Conservation (phyloP, 2,888 invertebrate genomes). For the Dynastes grantii region DNA sequence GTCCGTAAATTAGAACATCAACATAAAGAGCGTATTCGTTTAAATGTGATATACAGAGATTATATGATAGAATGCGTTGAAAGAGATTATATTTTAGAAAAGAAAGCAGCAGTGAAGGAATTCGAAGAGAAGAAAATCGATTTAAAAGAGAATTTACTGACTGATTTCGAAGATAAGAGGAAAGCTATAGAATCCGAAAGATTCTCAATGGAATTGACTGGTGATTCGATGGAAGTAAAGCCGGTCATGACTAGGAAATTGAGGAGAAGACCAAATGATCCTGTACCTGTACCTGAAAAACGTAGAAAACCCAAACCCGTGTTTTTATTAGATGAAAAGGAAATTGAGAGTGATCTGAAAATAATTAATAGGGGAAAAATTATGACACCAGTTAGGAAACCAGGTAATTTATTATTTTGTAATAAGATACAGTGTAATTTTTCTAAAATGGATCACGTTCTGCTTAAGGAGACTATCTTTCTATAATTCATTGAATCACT, state of each 20-base stretch:
- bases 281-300: conserved; percentile 90
- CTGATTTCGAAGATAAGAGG: conserved; percentile 94
- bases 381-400: conserved; percentile 73
- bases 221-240: conserved; percentile 92
- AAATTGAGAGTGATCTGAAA: conserved; percentile 89
- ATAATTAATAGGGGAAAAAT: conserved; percentile 79
- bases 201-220: conserved; percentile 90
- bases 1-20: conserved; percentile 87
- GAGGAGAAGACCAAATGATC: conserved; percentile 93
- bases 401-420: conserved; percentile 65
- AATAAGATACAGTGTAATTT: not conserved
- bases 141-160: conserved; percentile 88
- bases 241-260: conserved; percentile 96
- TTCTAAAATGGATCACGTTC: no score
- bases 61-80: conserved; percentile 91
- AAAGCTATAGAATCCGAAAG: conserved; percentile 92
- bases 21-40: conserved; percentile 84
- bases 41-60: conserved; percentile 85
- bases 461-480: no score
- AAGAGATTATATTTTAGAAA: conserved; percentile 89
- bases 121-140: conserved; percentile 97
- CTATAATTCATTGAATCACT: no score
- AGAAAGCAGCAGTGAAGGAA: conserved; percentile 91
- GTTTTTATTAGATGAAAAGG: conserved; percentile 89
- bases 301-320: conserved; percentile 91